phyloP scores from a whole-genome alignment of 1,140 invertebrate genomes.

The Orussus abietinus region DNA sequence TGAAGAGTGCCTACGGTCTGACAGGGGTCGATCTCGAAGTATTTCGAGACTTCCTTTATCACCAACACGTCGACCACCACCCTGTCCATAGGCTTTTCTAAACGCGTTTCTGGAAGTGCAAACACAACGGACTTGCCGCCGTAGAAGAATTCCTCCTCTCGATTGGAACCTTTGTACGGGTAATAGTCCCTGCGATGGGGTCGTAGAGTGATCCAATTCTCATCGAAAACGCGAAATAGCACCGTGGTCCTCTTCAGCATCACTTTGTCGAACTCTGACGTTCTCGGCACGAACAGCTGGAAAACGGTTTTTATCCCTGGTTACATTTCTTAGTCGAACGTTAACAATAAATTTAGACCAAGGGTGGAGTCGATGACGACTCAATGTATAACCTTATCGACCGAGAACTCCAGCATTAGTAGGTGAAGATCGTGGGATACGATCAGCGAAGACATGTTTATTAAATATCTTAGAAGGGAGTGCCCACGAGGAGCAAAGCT shows the following conservation, averaged over 20 bases:
- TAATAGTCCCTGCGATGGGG: constrained; percentile 29
- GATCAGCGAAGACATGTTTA: constrained; percentile 29
- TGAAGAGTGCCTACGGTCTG: constrained; percentile 22
- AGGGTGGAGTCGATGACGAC: neutral
- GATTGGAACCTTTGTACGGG: constrained; percentile 29
- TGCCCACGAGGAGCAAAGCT: too few relatives aligned
- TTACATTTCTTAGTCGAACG: neutral
- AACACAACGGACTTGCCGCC: constrained; percentile 40
- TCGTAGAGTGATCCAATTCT: constrained; percentile 32
- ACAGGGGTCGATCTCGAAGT: constrained; percentile 25
- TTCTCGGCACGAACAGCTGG: constrained; percentile 34
- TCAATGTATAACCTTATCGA: constrained; percentile 28
- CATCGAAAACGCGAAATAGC: constrained; percentile 34
- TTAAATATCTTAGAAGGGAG: constrained; percentile 9
- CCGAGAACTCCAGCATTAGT: constrained; percentile 37
- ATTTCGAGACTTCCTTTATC: constrained; percentile 26
- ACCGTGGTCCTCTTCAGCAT: constrained; percentile 34
- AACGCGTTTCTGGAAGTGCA: constrained; percentile 19
- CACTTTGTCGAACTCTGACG: constrained; percentile 24
- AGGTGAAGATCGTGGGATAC: constrained; percentile 29
- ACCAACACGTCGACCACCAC: constrained; percentile 27
- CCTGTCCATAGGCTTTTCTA: constrained; percentile 13
- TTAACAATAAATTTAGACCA: neutral
- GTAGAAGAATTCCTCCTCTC: constrained; percentile 29
- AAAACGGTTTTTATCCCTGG: neutral